Percentiles rank a stretch among this genome's conserved stretches.
phyloP scores from a whole-genome alignment of 2,888 invertebrate genomes.

The Drosophila macrospina region DNA sequence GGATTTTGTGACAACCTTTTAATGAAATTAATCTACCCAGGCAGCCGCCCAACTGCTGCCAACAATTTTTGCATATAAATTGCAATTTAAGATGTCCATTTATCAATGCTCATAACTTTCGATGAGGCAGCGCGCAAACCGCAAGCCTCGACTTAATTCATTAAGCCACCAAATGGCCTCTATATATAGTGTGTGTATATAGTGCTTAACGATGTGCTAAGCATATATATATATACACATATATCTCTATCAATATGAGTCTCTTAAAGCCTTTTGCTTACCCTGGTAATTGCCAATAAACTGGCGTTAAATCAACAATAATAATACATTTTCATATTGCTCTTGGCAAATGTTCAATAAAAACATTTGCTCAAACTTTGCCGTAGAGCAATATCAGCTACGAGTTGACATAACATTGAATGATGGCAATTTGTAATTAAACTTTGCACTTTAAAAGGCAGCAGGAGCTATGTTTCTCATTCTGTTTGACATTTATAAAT shows the following conservation, averaged over 20 bases:
- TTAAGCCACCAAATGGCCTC: slow-evolving; percentile 34
- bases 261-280: slow-evolving; percentile 13
- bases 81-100: slow-evolving; percentile 64
- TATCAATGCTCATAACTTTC: slow-evolving; percentile 60
- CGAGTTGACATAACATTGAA: slow-evolving; percentile 3
- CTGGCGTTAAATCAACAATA: slow-evolving; percentile 31
- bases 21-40: slow-evolving; percentile 71
- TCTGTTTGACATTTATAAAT: too few species aligned
- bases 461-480: too few species aligned
- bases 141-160: slow-evolving; percentile 42
- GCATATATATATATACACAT: slow-evolving; percentile 1
- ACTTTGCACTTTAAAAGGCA: too few species aligned
- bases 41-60: slow-evolving; percentile 39
- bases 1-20: slow-evolving; percentile 63
- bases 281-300: slow-evolving; percentile 36
- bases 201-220: slow-evolving; percentile 13
- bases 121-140: slow-evolving; percentile 23
- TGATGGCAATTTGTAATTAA: not conserved
- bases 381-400: slow-evolving; percentile 3
- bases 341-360: slow-evolving; percentile 3
- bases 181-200: not conserved
- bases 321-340: slow-evolving; percentile 2
- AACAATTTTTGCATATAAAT: slow-evolving; percentile 63
- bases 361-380: slow-evolving; percentile 11
- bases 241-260: slow-evolving; percentile 16